A percentile compares a stretch with the other conserved stretches of the same genome.
phyloP scores from a whole-genome alignment of 2,113 vertebrate species.

The Psammodynastes pulverulentus region DNA sequence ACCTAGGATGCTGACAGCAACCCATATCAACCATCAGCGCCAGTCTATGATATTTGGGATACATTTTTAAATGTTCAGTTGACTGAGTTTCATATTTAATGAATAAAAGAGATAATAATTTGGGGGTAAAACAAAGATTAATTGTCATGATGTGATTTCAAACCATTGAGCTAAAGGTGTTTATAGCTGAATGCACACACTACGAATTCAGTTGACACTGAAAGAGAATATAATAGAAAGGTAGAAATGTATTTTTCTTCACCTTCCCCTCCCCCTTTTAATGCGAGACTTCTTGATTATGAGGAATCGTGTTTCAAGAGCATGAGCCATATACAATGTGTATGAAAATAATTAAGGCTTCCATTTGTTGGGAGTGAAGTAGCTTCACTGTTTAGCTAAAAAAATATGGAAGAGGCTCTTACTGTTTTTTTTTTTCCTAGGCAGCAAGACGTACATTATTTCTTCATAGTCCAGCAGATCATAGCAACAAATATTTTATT shows the following conservation, averaged over 20 bases:
- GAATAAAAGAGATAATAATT: background rate
- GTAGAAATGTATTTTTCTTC: background rate
- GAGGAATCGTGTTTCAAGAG: background rate
- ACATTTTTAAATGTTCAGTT: no score
- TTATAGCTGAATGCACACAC: background rate
- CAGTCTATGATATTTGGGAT: no score
- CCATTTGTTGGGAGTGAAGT: background rate
- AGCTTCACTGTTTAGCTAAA: background rate
- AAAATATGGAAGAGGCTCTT: background rate
- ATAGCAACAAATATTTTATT: background rate
- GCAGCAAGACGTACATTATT: background rate
- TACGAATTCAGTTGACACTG: constrained; percentile 4
- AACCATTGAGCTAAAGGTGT: background rate
- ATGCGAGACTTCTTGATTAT: background rate
- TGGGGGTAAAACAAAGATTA: background rate
- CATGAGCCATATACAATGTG: background rate
- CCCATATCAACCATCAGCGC: no score
- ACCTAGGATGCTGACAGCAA: no score
- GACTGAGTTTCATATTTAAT: no score
- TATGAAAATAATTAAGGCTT: background rate
- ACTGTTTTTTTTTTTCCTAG: background rate
- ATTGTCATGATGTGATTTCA: background rate
- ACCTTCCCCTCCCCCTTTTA: background rate
- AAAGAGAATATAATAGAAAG: constrained; percentile 15
- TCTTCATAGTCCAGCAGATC: background rate